Conservation (phyloP, 2,113 vertebrate species). For the Bubo scandiacus region DNA sequence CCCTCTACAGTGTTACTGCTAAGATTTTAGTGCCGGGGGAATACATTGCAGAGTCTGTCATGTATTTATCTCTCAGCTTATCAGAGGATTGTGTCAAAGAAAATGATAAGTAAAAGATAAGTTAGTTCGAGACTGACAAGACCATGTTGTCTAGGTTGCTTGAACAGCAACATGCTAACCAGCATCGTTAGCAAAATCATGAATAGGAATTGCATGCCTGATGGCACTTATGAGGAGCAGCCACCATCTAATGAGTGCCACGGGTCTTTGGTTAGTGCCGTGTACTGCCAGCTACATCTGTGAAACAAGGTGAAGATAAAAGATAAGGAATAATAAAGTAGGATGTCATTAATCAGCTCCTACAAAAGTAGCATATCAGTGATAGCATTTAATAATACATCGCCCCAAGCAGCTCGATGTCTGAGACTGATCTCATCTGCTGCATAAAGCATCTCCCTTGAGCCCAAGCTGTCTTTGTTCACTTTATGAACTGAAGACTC, state of each 20-base stretch:
- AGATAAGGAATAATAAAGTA: constrained; percentile 40
- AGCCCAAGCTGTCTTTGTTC: constrained; percentile 1
- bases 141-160: neutral
- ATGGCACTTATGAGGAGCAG: constrained; percentile 33
- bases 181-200: neutral
- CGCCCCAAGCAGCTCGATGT: neutral
- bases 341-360: constrained; percentile 41
- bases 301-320: constrained; percentile 46
- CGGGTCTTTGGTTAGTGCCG: neutral
- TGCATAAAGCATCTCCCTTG: constrained; percentile 19
- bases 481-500: neutral
- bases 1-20: neutral
- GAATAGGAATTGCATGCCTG: neutral
- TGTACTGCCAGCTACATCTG: constrained; percentile 2
- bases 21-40: neutral
- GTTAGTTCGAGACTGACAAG: neutral
- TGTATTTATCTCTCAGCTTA: constrained; percentile 10
- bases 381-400: constrained; percentile 53
- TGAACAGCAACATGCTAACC: neutral
- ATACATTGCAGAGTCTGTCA: neutral
- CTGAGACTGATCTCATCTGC: constrained; percentile 25
- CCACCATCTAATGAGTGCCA: constrained; percentile 45
- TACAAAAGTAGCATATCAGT: neutral
- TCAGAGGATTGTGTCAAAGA: constrained; percentile 20
- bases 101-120: neutral